A percentile compares a stretch with the other conserved stretches of the same genome.
Evolutionary conservation across 2,113 vertebrate genomes (phyloP).

Genomic region (Anoura caudifer): DNA sequence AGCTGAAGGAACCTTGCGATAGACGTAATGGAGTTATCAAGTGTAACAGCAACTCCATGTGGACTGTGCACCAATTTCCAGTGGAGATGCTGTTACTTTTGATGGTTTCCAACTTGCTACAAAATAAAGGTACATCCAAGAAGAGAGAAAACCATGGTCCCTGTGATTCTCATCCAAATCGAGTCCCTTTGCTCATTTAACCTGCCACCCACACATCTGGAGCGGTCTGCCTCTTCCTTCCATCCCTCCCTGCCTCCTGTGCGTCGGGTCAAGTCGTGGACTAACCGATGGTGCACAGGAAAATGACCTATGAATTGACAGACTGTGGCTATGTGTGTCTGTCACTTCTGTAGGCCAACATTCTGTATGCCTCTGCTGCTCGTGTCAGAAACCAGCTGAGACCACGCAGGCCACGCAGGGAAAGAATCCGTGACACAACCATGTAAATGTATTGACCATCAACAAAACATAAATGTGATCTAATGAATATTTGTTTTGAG

Average conservation of each 20-base stretch:
- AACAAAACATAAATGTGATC: background rate
- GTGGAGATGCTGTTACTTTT: constrained; percentile 88
- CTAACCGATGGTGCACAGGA: constrained; percentile 70
- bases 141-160: background rate
- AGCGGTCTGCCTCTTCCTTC: background rate
- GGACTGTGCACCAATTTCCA: constrained; percentile 82
- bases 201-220: background rate
- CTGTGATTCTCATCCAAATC: background rate
- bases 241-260: background rate
- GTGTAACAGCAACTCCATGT: constrained; percentile 91
- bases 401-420: background rate
- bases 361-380: constrained; percentile 73
- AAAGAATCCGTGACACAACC: background rate
- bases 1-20: background rate
- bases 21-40: constrained; percentile 71
- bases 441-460: background rate
- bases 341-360: constrained; percentile 89
- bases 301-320: constrained; percentile 90
- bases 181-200: background rate
- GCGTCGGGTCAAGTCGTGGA: background rate
- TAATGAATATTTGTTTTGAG: constrained; percentile 53
- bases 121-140: background rate
- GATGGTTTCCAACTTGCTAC: constrained; percentile 76
- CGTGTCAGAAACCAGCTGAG: background rate
- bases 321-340: constrained; percentile 77